Evolutionary conservation across 2,888 invertebrate genomes (phyloP).

Genomic region (Lypha dubia): DNA sequence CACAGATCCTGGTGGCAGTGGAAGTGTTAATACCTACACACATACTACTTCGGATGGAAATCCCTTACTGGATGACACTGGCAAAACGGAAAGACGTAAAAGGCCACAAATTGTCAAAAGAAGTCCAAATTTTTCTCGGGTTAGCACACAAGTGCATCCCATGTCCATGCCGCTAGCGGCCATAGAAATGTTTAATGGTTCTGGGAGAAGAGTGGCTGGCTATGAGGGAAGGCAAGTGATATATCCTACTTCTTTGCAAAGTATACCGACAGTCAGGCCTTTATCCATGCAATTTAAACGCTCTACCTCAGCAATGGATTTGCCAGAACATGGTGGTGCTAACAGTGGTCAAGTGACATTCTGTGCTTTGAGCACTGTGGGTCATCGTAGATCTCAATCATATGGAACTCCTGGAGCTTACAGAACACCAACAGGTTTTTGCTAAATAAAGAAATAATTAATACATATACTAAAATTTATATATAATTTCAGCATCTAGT

Average conservation of each 20-base stretch:
- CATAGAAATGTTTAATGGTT: conserved; percentile 58
- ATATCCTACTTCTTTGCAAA: conserved; percentile 73
- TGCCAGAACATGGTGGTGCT: conserved; percentile 75
- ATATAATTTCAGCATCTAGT: conserved; percentile 19
- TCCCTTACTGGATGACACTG: conserved; percentile 77
- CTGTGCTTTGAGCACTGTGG: conserved; percentile 22
- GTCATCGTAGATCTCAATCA: conserved; percentile 82
- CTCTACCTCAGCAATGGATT: conserved; percentile 81
- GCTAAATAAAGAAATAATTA: background rate
- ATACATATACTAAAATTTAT: background rate
- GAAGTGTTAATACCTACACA: conserved; percentile 4
- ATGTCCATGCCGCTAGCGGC: conserved; percentile 59
- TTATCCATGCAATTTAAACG: conserved; percentile 80
- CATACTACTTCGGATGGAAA: conserved; percentile 79
- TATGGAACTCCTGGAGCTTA: conserved; percentile 80
- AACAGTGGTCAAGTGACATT: conserved; percentile 32
- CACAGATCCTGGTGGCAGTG: conserved; percentile 76
- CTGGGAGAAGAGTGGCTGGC: background rate
- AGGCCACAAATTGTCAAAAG: conserved; percentile 80
- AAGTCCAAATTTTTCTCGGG: conserved; percentile 80
- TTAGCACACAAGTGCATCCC: conserved; percentile 76
- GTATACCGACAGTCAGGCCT: conserved; percentile 74
- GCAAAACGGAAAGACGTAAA: conserved; percentile 78
- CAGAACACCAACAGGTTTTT: conserved; percentile 74
- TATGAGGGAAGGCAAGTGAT: conserved; percentile 59